Evolutionary conservation across 2,797 vertebrate species (phyloP).

Genomic region (Salmo trutta): DNA sequence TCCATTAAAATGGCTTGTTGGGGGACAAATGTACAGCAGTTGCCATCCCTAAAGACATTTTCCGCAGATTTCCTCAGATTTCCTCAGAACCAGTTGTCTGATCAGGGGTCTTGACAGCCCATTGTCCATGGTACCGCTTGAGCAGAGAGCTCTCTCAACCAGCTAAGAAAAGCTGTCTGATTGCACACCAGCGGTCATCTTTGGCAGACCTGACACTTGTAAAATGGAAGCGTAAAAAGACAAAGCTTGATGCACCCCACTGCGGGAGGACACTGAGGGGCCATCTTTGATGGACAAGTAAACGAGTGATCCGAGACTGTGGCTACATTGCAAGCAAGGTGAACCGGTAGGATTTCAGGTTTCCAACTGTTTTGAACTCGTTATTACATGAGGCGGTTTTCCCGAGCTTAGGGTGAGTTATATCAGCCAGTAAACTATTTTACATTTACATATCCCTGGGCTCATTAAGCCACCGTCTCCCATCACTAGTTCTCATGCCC

Average conservation of each 20-base stretch:
- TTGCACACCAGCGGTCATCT: conserved; percentile 6
- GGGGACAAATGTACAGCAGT: conserved; percentile 45
- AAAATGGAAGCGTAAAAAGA: not conserved
- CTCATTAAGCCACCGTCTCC: conserved; percentile 55
- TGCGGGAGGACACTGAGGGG: not conserved
- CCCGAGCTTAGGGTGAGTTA: conserved; percentile 19
- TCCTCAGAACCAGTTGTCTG: not conserved
- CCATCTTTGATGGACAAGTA: not conserved
- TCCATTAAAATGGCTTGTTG: conserved; percentile 51
- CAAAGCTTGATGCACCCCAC: too few relatives aligned
- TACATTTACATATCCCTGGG: conserved; percentile 55
- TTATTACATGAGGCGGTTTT: not conserved
- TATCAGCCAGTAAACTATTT: conserved; percentile 55
- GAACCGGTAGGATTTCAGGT: not conserved
- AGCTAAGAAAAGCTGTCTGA: not conserved
- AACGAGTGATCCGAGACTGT: not conserved
- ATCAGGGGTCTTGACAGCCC: not conserved
- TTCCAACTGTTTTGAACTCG: not conserved
- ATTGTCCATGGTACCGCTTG: not conserved
- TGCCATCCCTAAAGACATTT: conserved; percentile 35
- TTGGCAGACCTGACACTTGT: not conserved
- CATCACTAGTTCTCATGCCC: conserved; percentile 31
- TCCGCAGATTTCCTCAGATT: conserved; percentile 20
- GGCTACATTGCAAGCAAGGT: not conserved
- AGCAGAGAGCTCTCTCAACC: not conserved